These are phyloP conservation scores for Tolmerus cingulatus DNA, from an alignment of 2,888 invertebrate genomes.

Conservation along the genomic window DNA sequence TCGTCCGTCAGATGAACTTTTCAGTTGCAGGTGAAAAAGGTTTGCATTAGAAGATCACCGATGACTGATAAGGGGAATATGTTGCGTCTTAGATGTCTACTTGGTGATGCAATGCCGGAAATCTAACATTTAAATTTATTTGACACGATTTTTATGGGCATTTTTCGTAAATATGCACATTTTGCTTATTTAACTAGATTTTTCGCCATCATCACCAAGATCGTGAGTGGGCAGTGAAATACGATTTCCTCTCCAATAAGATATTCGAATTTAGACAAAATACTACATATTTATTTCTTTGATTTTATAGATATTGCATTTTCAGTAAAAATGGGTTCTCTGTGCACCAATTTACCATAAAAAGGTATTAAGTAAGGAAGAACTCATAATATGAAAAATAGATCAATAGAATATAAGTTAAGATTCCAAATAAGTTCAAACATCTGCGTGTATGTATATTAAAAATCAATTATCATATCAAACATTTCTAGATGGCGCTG, in stretches of 20 bases:
- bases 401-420: too few relatives aligned
- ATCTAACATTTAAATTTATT: slow-evolving; percentile 5
- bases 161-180: background rate
- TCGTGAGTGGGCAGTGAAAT: background rate
- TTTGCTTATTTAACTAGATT: background rate
- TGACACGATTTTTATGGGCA: too few relatives aligned
- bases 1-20: slow-evolving; percentile 13
- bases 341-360: too few relatives aligned
- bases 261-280: background rate
- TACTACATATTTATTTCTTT: too few relatives aligned
- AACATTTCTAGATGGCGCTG: background rate
- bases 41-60: background rate
- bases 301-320: too few relatives aligned
- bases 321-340: too few relatives aligned
- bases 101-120: slow-evolving; percentile 18
- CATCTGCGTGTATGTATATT: too few relatives aligned
- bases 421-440: too few relatives aligned
- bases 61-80: background rate
- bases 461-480: background rate
- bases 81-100: background rate
- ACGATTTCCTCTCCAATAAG: background rate
- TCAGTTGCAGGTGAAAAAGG: background rate
- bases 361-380: too few relatives aligned
- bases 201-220: background rate
- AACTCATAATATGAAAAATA: too few relatives aligned